A percentile compares a stretch with the other conserved stretches of the same genome.
These are phyloP conservation scores for Heliconius aoede DNA, from an alignment of 2,888 invertebrate species.

Conservation along the genomic window DNA sequence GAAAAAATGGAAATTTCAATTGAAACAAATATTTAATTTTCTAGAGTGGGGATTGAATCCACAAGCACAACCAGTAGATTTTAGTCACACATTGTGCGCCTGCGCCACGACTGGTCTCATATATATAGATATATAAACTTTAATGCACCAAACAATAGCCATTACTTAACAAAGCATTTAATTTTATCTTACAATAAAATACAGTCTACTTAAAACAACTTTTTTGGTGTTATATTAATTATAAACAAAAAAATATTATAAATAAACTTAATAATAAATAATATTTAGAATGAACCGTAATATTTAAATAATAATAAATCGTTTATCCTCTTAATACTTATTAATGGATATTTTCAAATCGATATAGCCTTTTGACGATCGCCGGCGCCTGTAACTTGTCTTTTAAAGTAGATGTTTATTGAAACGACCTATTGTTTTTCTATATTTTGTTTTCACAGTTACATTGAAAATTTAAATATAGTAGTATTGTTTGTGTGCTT, in stretches of 20 bases:
- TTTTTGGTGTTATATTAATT: background rate
- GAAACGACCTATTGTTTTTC: conserved; percentile 35
- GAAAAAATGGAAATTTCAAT: too few species aligned
- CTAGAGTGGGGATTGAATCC: too few species aligned
- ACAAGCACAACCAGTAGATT: too few species aligned
- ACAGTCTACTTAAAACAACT: background rate
- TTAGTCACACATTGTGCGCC: too few species aligned
- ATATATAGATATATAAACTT: too few species aligned
- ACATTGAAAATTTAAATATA: conserved; percentile 9
- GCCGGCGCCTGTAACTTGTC: conserved; percentile 3
- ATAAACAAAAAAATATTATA: background rate
- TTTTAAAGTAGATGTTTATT: conserved; percentile 1
- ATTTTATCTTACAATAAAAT: too few species aligned
- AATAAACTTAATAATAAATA: background rate
- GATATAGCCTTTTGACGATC: background rate
- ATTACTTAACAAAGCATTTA: too few species aligned
- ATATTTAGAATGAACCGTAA: background rate
- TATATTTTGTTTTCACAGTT: conserved; percentile 24
- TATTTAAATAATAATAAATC: background rate
- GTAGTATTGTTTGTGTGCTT: background rate
- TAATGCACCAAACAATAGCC: too few species aligned
- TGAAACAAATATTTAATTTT: too few species aligned
- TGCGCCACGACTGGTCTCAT: too few species aligned
- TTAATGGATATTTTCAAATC: conserved; percentile 7
- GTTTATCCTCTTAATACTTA: background rate